Evolutionary conservation across 2,113 vertebrate genomes (phyloP), one percentile per base, ranked within the genome.

Genomic region (Cathartes aura): DNA sequence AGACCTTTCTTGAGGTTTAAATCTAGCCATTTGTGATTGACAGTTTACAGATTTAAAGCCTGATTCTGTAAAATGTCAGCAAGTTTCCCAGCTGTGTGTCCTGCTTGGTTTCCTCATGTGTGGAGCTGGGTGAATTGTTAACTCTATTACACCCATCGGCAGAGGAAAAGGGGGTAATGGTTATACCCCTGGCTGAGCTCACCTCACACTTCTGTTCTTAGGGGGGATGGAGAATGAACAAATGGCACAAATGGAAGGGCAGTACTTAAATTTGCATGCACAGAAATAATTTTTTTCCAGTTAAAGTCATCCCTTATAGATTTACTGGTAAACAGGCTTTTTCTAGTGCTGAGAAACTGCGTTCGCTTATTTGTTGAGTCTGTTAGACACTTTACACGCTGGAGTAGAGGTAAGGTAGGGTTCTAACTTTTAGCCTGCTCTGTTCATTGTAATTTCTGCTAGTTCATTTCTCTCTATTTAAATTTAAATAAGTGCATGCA

Each of bases 171-270:
- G 5, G 16, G 13, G 20, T 62, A 40, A 43, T 18, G 30, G 32
- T 43, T 84, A 12, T 34, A 30, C 40, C 40, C 15, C 21, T 53
- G 21, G 11, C 45, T 47, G 30, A 53, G 30, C 11, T 11, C 15
- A n/a, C 42, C 55, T 55, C 1, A 0, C 10, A 1, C 27, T n/a
- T 81, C 10, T 38, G 14, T 81, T 50, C 1, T 5, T n/a, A 29
- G 23, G 7, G 6, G n/a, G 22, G 26, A 32, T 58, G 12, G 22
- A 42, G 62, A 53, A 15, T 38, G 50, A 42, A 50, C 11, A 64
- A 50, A 79, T 47, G 53, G 18, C 30, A 42, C 42, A 50, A 50
- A 47, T 50, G 24, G 21, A 45, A 90, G 29, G 17, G 7, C 22
- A 59, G 22, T 24, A 50, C 20, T 38, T 81, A 38, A 47, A 47